Conservation (phyloP, 2,113 vertebrate species). For the Pachycephala philippinensis region DNA sequence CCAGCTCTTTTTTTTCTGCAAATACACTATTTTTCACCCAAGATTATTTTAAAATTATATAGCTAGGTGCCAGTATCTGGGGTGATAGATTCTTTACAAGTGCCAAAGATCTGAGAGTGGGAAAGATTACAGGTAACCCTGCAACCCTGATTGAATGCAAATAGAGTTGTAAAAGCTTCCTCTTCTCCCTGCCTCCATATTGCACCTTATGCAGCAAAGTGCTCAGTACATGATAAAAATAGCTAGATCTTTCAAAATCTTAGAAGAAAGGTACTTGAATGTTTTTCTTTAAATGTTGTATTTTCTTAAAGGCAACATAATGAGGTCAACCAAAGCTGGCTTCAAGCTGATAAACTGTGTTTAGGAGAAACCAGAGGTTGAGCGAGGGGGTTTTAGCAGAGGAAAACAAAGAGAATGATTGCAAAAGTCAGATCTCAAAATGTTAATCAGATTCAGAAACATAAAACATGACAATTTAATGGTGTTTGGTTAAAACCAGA, state of each 20-base stretch:
- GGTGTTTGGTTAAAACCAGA: conserved; percentile 72
- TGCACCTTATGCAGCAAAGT: conserved; percentile 6
- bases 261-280: conserved; percentile 13
- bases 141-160: background rate
- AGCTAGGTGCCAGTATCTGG: background rate
- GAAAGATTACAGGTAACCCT: conserved; percentile 12
- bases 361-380: conserved; percentile 50
- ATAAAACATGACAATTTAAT: conserved; percentile 78
- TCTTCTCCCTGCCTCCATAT: conserved; percentile 1
- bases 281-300: conserved; percentile 27
- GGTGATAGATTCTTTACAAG: background rate
- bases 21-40: background rate
- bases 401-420: conserved; percentile 72
- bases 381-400: conserved; percentile 2
- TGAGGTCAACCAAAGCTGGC: conserved; percentile 29
- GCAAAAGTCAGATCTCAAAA: conserved; percentile 75
- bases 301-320: conserved; percentile 58
- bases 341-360: conserved; percentile 26
- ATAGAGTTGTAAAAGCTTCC: background rate
- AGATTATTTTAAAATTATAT: background rate
- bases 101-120: background rate
- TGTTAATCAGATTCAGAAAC: conserved; percentile 80
- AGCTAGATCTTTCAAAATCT: conserved; percentile 28
- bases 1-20: background rate
- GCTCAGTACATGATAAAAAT: conserved; percentile 17